Percentiles rank a stretch among this genome's conserved stretches.
Evolutionary conservation across 2,797 vertebrate genomes (phyloP).

Genomic region (Luscinia megarhynchos): DNA sequence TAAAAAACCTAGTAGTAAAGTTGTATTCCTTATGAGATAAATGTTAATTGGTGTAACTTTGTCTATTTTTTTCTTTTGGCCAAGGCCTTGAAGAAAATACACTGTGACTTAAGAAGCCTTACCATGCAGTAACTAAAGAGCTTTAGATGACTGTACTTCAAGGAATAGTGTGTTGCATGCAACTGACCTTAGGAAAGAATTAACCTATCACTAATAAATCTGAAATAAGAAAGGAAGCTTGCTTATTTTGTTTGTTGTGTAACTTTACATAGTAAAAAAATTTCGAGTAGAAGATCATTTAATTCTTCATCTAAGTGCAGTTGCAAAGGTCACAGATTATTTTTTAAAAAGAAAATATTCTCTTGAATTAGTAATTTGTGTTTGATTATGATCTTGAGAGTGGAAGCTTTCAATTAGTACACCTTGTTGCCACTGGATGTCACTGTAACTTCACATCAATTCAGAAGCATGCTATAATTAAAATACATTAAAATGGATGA

Average conservation of each 20-base stretch:
- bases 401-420: not conserved
- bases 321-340: constrained; percentile 43
- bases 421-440: constrained; percentile 67
- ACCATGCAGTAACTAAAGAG: constrained; percentile 80
- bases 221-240: constrained; percentile 70
- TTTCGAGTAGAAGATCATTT: not conserved
- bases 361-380: not conserved
- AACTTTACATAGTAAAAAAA: constrained; percentile 13
- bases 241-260: constrained; percentile 60
- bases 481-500: constrained; percentile 36
- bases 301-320: constrained; percentile 70
- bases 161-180: constrained; percentile 94
- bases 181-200: constrained; percentile 89
- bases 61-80: constrained; percentile 76
- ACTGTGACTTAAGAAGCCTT: constrained; percentile 93
- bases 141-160: constrained; percentile 82
- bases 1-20: constrained; percentile 76
- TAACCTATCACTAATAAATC: constrained; percentile 86
- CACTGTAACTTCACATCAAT: constrained; percentile 41
- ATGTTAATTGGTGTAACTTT: constrained; percentile 80
- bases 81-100: constrained; percentile 83
- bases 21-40: constrained; percentile 82
- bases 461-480: not conserved
- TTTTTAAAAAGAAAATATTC: not conserved
- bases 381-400: not conserved